Conservation (phyloP, 1,140 invertebrate genomes). For the Kradibia gibbosae region DNA sequence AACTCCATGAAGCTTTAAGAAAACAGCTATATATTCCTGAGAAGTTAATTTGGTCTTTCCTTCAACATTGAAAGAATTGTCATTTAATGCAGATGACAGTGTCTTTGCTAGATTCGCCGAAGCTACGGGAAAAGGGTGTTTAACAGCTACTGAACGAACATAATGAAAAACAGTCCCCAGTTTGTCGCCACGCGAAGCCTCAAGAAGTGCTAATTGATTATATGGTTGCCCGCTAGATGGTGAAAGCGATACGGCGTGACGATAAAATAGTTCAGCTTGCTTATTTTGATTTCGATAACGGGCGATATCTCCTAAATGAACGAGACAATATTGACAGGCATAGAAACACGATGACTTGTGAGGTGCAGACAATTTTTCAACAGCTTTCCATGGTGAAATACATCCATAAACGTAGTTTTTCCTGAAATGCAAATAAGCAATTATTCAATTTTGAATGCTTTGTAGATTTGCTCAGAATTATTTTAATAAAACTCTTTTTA, state of each 20-base stretch:
- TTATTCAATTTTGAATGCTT: no score
- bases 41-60: conserved; percentile 77
- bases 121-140: conserved; percentile 87
- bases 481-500: no score
- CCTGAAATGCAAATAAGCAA: conserved; percentile 54
- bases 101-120: conserved; percentile 83
- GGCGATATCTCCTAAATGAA: conserved; percentile 89
- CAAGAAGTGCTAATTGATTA: conserved; percentile 88
- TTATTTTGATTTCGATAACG: conserved; percentile 85
- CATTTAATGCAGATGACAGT: conserved; percentile 75
- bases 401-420: conserved; percentile 72
- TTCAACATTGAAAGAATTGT: conserved; percentile 70
- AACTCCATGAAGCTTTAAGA: conserved; percentile 79
- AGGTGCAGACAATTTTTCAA: conserved; percentile 72
- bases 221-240: conserved; percentile 90
- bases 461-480: no score
- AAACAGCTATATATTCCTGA: conserved; percentile 80
- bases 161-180: conserved; percentile 89
- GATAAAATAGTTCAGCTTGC: conserved; percentile 81
- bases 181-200: conserved; percentile 85
- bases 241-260: conserved; percentile 85
- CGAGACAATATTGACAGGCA: conserved; percentile 88
- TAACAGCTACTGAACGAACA: conserved; percentile 84
- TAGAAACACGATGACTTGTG: conserved; percentile 84
- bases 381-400: conserved; percentile 67